Evolutionary conservation across 1,140 invertebrate species (phyloP), one percentile per base, ranked within the genome.

Genomic region (Brachionus koreanus): DNA sequence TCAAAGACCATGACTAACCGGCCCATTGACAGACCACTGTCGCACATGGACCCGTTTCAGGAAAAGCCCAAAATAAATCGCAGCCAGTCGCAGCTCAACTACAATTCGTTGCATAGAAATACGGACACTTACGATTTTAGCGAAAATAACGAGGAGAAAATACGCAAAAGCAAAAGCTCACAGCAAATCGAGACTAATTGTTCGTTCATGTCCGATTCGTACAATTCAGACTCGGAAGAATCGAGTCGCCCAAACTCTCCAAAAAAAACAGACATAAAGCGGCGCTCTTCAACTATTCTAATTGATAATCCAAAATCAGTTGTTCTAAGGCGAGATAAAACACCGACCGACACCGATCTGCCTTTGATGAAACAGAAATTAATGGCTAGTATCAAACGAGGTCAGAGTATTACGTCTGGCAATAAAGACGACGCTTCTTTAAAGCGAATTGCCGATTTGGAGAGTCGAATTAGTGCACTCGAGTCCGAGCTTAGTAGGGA

Each of bases 151-250:
- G 69, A 46, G 19, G 42, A 43, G 10, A 74, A 29, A 25, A 74
- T 46, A 3, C 69, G 42, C 23, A 74, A 74, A 23, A 46, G 39
- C 43, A 74, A 35, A 46, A 74, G 69, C 25, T 43, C 19, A 2
- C 69, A 74, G 25, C 37, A 46, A 25, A 74, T 74, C 1, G 42
- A 43, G 46, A 19, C 13, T 0, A 46, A 74, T 7, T 74, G 0
- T 29, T 69, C 65, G 35, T 23, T 69, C 35, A 74, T 74, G 43
- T 43, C 69, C 43, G 69, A 74, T 29, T 74, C 69, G 4, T 74
- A 74, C 69, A 43, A 74, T 33, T 49, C 69, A n/a, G 42, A 46
- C n/a, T 46, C 39, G 37, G 43, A 25, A 1, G 4, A 5, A 12
- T 74, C 69, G 3, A 46, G 19, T 5, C 69, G 42, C 7, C 29